Conservation (phyloP, 2,797 vertebrate genomes). For the Alectoris magna region DNA sequence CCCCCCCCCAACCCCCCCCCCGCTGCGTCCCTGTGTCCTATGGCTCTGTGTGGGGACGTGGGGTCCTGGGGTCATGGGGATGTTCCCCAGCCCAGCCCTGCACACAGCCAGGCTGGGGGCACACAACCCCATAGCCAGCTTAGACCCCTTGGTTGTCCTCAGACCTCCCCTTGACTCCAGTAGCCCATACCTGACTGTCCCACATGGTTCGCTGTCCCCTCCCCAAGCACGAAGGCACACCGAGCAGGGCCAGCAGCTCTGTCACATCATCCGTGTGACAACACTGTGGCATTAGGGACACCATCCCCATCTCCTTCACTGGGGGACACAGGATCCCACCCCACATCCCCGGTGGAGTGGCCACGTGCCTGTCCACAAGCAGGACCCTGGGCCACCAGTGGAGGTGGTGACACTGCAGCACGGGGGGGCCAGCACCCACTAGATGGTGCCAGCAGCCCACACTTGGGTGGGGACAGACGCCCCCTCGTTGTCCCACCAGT, state of each 20-base stretch:
- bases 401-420: not conserved
- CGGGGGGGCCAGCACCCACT: not conserved
- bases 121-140: not conserved
- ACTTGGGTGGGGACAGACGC: not conserved
- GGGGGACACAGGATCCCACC: not conserved
- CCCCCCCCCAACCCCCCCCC: not conserved
- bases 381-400: not conserved
- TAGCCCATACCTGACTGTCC: not conserved
- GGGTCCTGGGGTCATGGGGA: too few relatives aligned
- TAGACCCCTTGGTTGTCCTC: not conserved
- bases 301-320: not conserved
- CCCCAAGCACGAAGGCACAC: not conserved
- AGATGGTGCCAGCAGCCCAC: slow-evolving; percentile 50
- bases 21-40: not conserved
- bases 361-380: not conserved
- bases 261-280: not conserved
- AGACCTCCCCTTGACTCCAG: not conserved
- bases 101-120: not conserved
- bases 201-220: fast-evolving
- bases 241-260: not conserved
- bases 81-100: not conserved
- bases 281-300: not conserved
- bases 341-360: fast-evolving
- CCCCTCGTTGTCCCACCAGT: not conserved
- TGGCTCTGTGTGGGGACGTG: not conserved